phyloP scores from a whole-genome alignment of 2,888 invertebrate species.

The Drosophila borborema region DNA sequence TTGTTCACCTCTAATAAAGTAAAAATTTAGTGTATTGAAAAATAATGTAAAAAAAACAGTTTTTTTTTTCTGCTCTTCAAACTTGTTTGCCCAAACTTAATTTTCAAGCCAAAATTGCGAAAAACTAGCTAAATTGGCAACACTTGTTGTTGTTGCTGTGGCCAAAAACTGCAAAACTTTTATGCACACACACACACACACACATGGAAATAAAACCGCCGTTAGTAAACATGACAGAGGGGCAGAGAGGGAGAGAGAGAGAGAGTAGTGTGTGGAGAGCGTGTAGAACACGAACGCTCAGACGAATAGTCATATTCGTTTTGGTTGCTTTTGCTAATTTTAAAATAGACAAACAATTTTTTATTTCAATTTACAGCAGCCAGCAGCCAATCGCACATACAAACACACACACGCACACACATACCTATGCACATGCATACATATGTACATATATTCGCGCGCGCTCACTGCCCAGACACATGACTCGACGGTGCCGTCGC shows the following conservation, averaged over 20 bases:
- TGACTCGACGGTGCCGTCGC: constrained; percentile 44
- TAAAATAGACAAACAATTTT: constrained; percentile 78
- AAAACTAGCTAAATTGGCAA: constrained; percentile 3
- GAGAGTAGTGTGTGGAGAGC: constrained; percentile 7
- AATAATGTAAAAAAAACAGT: background rate
- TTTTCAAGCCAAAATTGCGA: background rate
- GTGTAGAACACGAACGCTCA: constrained; percentile 34
- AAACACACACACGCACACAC: constrained; percentile 19
- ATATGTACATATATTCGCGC: constrained; percentile 6
- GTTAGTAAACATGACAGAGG: background rate
- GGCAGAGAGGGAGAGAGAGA: background rate
- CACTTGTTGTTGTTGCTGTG: constrained; percentile 32
- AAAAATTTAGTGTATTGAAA: background rate
- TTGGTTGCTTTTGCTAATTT: constrained; percentile 76
- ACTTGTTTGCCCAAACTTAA: background rate
- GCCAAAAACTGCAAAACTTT: constrained; percentile 52
- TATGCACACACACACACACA: constrained; percentile 12
- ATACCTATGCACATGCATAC: constrained; percentile 16
- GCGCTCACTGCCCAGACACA: constrained; percentile 53
- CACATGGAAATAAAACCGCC: background rate
- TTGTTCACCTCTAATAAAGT: background rate
- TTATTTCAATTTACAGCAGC: constrained; percentile 75
- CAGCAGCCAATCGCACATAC: constrained; percentile 31
- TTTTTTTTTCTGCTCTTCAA: background rate
- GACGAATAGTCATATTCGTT: constrained; percentile 69